These are phyloP conservation scores for Agrotis ipsilon DNA, from an alignment of 2,888 invertebrate species.

Conservation along the genomic window DNA sequence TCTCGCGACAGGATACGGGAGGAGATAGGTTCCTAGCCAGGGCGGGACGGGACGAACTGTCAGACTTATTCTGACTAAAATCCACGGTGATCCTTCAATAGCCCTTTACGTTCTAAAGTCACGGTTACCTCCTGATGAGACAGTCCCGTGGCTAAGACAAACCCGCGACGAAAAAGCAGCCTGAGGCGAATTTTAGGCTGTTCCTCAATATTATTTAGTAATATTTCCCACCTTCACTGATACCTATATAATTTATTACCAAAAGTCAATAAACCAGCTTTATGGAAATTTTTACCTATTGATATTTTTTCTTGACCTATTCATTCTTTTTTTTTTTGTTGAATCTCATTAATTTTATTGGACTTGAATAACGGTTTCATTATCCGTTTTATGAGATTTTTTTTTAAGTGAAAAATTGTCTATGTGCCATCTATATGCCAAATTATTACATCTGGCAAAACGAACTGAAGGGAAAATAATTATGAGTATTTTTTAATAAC, in stretches of 20 bases:
- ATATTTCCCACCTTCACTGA: neutral
- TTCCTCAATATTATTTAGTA: neutral
- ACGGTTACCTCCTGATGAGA: no score
- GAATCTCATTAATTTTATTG: constrained; percentile 58
- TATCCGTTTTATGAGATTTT: constrained; percentile 34
- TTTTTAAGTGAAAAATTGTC: constrained; percentile 27
- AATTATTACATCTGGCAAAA: constrained; percentile 17
- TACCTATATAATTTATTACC: constrained; percentile 21
- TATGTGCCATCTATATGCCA: constrained; percentile 6
- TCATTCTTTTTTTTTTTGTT: constrained; percentile 51
- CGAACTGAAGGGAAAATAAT: constrained; percentile 11
- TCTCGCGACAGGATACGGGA: no score
- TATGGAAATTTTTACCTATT: constrained; percentile 48
- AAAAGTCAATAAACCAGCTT: constrained; percentile 51
- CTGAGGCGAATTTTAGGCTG: neutral
- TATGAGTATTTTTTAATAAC: neutral
- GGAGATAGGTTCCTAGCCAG: no score
- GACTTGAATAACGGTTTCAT: constrained; percentile 52
- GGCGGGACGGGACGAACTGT: no score
- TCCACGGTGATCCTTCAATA: no score
- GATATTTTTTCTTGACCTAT: constrained; percentile 45
- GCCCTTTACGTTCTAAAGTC: no score
- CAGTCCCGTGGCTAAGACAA: neutral
- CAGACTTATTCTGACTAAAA: no score
- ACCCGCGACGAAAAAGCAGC: neutral